Evolutionary conservation across 1,140 invertebrate species (phyloP).

Genomic region (Pomacea maculata): DNA sequence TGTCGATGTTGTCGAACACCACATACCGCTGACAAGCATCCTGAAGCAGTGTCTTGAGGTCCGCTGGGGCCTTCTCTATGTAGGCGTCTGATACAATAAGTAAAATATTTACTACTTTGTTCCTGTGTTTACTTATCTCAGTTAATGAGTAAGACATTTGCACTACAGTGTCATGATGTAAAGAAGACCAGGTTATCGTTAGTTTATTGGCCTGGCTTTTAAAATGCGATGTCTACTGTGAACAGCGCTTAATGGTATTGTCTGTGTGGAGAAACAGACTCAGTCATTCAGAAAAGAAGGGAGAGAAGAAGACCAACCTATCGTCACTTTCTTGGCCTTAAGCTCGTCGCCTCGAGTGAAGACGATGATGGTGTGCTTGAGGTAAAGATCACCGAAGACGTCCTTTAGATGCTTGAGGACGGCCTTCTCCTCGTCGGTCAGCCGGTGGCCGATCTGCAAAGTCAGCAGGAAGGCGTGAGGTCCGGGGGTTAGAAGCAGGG

Average conservation of each 20-base stretch:
- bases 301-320: background rate
- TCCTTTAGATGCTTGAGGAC: background rate
- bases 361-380: constrained; percentile 7
- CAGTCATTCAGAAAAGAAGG: background rate
- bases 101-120: too few relatives aligned
- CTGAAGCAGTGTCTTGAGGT: background rate
- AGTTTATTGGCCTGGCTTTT: too few relatives aligned
- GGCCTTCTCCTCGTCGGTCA: constrained; percentile 8
- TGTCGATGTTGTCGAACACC: background rate
- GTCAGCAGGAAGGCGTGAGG: constrained; percentile 3
- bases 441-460: background rate
- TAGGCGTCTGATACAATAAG: background rate
- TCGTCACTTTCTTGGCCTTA: background rate
- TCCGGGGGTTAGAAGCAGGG: background rate
- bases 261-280: background rate
- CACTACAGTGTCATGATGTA: too few relatives aligned
- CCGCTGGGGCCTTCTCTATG: background rate
- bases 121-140: too few relatives aligned
- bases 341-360: constrained; percentile 4
- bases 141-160: too few relatives aligned
- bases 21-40: background rate
- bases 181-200: too few relatives aligned
- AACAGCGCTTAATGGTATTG: too few relatives aligned
- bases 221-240: too few relatives aligned
- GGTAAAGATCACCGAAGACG: background rate